Evolutionary conservation across 2,113 vertebrate species (phyloP).

Genomic region (Neogale vison): DNA sequence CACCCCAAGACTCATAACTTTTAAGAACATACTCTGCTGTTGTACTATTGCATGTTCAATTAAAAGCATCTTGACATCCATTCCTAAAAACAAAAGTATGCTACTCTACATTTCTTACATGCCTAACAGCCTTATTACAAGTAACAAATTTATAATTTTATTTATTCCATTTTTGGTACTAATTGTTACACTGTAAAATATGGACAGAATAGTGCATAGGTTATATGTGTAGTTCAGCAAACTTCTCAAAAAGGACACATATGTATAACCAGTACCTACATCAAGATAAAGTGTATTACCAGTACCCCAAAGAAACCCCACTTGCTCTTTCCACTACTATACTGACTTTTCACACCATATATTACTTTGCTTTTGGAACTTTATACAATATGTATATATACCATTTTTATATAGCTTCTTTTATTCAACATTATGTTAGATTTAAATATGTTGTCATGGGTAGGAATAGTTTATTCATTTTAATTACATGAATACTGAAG

Average conservation of each 20-base stretch:
- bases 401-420: not conserved
- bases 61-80: no score
- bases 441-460: not conserved
- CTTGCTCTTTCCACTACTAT: not conserved
- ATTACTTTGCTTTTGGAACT: not conserved
- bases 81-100: not conserved
- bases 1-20: not conserved
- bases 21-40: not conserved
- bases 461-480: not conserved
- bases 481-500: not conserved
- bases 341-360: not conserved
- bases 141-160: not conserved
- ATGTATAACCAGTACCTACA: not conserved
- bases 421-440: not conserved
- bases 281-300: not conserved
- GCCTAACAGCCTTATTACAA: not conserved
- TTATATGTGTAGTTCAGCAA: not conserved
- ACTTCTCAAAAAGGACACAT: not conserved
- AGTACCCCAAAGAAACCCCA: not conserved
- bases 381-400: not conserved
- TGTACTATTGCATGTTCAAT: no score
- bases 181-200: not conserved
- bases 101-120: not conserved
- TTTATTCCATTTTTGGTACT: not conserved
- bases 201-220: not conserved